phyloP scores from a whole-genome alignment of 2,888 invertebrate species.

The Pasiphila rectangulata region DNA sequence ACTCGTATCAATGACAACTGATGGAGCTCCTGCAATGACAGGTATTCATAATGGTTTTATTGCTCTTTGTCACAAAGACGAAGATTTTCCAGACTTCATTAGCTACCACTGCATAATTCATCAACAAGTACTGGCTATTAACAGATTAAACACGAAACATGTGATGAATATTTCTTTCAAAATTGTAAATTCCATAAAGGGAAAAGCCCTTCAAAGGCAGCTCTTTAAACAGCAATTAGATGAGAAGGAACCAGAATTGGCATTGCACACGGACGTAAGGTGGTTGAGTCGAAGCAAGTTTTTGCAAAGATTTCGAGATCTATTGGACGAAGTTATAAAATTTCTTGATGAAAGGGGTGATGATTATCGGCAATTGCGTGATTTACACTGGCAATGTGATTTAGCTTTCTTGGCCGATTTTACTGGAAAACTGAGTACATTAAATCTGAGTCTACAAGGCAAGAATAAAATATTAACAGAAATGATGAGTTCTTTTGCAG shows the following conservation, averaged over 20 bases:
- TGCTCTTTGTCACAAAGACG: constrained; percentile 5
- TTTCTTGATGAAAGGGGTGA: constrained; percentile 30
- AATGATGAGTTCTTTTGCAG: constrained; percentile 31
- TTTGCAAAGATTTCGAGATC: constrained; percentile 33
- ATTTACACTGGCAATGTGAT: constrained; percentile 34
- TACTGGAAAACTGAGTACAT: constrained; percentile 31
- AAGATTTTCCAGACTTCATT: constrained; percentile 8
- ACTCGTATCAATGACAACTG: constrained; percentile 16
- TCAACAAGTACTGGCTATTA: constrained; percentile 8
- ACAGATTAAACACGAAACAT: constrained; percentile 8
- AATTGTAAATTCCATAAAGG: constrained; percentile 13
- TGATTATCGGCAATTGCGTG: constrained; percentile 29
- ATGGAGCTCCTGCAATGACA: constrained; percentile 16
- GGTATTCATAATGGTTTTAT: constrained; percentile 12
- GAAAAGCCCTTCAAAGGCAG: constrained; percentile 8
- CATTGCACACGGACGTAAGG: constrained; percentile 33
- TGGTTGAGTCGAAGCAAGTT: constrained; percentile 37
- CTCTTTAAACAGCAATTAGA: constrained; percentile 4
- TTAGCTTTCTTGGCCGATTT: constrained; percentile 33
- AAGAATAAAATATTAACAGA: constrained; percentile 35
- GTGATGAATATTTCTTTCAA: constrained; percentile 4
- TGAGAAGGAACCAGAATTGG: constrained; percentile 15
- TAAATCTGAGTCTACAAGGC: constrained; percentile 30
- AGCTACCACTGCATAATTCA: constrained; percentile 14
- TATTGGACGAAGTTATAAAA: constrained; percentile 29